phyloP scores from a whole-genome alignment of 2,113 vertebrate species.

The Gopherus flavomarginatus region DNA sequence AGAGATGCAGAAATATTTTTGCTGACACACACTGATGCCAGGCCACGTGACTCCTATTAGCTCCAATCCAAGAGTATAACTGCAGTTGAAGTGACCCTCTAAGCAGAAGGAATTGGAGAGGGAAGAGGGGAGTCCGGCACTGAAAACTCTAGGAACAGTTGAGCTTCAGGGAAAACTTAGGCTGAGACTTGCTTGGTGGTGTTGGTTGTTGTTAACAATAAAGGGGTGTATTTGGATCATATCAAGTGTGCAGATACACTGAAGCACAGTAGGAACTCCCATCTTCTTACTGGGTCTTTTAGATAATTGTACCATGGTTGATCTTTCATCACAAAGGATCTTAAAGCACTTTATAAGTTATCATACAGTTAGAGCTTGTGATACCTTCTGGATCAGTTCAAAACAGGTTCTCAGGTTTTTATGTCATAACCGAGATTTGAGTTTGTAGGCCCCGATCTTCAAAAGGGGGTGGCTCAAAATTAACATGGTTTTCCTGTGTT shows the following conservation, averaged over 20 bases:
- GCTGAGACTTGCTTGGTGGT: neutral
- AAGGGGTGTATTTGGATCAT: neutral
- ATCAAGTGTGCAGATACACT: neutral
- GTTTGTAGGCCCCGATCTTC: neutral
- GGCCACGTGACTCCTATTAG: neutral
- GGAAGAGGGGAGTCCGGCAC: neutral
- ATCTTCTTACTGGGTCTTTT: neutral
- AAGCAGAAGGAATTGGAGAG: neutral
- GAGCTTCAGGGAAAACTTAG: neutral
- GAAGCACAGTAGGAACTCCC: neutral
- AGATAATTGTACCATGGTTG: neutral
- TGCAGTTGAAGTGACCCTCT: neutral
- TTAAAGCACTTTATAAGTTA: neutral
- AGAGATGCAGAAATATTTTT: neutral
- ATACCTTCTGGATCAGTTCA: neutral
- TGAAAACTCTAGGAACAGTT: neutral
- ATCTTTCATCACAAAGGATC: neutral
- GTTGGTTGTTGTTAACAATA: neutral
- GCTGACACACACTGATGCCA: neutral
- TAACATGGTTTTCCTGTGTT: neutral
- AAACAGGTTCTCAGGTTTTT: rapidly evolving
- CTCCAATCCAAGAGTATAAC: neutral
- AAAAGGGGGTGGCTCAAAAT: neutral
- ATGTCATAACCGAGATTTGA: neutral
- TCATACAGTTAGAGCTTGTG: neutral